phyloP scores from a whole-genome alignment of 1,140 invertebrate species.

The Pogonomyrmex barbatus region DNA sequence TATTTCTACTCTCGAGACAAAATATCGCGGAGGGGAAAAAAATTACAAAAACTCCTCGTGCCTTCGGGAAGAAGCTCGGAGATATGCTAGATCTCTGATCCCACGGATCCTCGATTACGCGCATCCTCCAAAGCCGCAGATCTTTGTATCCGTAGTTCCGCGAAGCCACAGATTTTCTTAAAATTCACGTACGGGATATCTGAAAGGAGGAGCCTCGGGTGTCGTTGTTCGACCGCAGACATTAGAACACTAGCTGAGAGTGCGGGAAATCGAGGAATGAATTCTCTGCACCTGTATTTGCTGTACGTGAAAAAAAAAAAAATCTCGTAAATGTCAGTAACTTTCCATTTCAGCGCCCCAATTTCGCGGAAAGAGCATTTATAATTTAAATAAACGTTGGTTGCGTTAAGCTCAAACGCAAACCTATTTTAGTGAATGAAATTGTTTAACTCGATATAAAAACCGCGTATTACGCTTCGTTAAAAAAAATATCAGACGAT shows the following conservation, averaged over 20 bases:
- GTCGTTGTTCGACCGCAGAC: constrained; percentile 31
- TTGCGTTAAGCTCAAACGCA: background rate
- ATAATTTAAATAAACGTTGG: background rate
- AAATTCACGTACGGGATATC: background rate
- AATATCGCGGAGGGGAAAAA: background rate
- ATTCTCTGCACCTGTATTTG: background rate
- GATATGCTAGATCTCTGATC: constrained; percentile 15
- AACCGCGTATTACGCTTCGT: background rate
- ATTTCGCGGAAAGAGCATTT: background rate
- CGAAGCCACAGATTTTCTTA: constrained; percentile 39
- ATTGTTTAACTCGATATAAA: background rate
- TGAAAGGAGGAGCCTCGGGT: background rate
- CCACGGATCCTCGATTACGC: constrained; percentile 42
- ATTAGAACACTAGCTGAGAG: constrained; percentile 1
- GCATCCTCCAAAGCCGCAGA: constrained; percentile 11
- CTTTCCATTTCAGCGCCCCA: background rate
- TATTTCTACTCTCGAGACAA: constrained; percentile 3
- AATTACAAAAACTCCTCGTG: constrained; percentile 2
- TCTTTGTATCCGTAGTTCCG: constrained; percentile 19
- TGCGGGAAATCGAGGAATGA: background rate
- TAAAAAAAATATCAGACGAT: background rate
- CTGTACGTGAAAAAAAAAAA: background rate
- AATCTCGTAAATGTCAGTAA: background rate
- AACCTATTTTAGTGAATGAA: background rate
- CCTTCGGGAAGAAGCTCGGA: background rate